A percentile compares a stretch with the other conserved stretches of the same genome.
Evolutionary conservation across 2,113 vertebrate genomes (phyloP).

Genomic region (Alouatta palliata): DNA sequence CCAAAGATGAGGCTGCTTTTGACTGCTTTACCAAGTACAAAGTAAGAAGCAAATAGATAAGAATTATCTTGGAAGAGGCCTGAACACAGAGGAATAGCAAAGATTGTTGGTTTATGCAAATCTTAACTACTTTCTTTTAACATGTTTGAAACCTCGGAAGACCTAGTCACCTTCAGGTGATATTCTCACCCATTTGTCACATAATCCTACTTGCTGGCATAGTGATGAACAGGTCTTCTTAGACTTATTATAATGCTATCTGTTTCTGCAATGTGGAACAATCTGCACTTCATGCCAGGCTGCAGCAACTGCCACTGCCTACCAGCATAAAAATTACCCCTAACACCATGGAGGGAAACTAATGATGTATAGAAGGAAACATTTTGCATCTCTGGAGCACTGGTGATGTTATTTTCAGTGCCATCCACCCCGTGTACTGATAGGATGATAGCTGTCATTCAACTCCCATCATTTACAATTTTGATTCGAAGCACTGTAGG

Average conservation of each 20-base stretch:
- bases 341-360: neutral
- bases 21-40: neutral
- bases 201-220: neutral
- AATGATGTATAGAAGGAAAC: neutral
- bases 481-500: neutral
- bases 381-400: neutral
- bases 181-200: neutral
- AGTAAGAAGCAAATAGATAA: neutral
- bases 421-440: neutral
- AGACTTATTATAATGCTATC: neutral
- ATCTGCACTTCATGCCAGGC: neutral
- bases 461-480: conserved; percentile 8
- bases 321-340: neutral
- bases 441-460: conserved; percentile 57
- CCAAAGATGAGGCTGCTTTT: neutral
- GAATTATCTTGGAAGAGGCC: neutral
- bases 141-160: neutral
- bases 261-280: neutral
- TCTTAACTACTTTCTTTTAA: neutral
- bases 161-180: neutral
- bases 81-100: neutral
- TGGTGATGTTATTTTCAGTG: neutral
- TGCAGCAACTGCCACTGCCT: neutral
- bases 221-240: neutral
- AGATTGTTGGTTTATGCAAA: neutral